A percentile compares a stretch with the other conserved stretches of the same genome.
These are phyloP conservation scores for Saturnia pavonia DNA, from an alignment of 2,888 invertebrate genomes.

Conservation along the genomic window DNA sequence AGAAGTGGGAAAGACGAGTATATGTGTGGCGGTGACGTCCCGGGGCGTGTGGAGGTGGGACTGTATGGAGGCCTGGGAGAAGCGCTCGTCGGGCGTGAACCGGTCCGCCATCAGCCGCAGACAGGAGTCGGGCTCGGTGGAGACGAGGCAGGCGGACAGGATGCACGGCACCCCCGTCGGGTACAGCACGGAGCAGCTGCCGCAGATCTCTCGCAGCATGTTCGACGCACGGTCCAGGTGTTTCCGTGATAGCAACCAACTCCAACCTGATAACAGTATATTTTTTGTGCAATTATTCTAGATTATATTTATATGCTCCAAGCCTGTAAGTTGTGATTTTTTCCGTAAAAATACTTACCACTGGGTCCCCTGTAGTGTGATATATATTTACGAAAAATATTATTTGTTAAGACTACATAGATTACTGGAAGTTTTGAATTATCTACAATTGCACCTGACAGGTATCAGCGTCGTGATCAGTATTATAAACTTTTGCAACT, in stretches of 20 bases:
- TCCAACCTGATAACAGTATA: conserved; percentile 86
- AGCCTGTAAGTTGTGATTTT: too few species aligned
- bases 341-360: too few species aligned
- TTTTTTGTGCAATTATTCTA: neutral
- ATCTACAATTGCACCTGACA: too few species aligned
- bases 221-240: conserved; percentile 93
- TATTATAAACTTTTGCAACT: too few species aligned
- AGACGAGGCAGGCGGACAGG: conserved; percentile 98
- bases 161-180: conserved; percentile 94
- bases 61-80: conserved; percentile 93
- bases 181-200: conserved; percentile 91
- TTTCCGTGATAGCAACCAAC: conserved; percentile 95
- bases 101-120: conserved; percentile 96
- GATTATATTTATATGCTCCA: too few species aligned
- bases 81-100: conserved; percentile 96
- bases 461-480: too few species aligned
- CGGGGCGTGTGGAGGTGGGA: conserved; percentile 96
- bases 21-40: conserved; percentile 98
- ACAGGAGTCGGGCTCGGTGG: conserved; percentile 94
- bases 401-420: too few species aligned
- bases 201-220: conserved; percentile 94
- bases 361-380: too few species aligned
- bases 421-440: too few species aligned
- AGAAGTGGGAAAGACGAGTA: conserved; percentile 98
- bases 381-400: too few species aligned